Evolutionary conservation across 1,140 invertebrate genomes (phyloP).

Genomic region (Rhyacophila brunnea): DNA sequence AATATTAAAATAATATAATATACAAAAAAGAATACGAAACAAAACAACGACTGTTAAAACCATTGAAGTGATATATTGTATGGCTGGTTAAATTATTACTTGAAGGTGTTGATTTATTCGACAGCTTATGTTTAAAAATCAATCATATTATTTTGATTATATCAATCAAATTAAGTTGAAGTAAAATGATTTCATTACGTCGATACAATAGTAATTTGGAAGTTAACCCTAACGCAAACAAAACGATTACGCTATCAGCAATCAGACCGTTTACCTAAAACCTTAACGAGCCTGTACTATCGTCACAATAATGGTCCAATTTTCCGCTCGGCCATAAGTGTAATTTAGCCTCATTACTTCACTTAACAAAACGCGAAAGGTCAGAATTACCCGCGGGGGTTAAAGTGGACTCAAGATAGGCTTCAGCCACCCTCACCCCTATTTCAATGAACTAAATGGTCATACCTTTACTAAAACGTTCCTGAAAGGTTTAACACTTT

Average conservation of each 20-base stretch:
- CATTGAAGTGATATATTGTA: no score
- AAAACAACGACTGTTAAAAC: no score
- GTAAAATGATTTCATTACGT: no score
- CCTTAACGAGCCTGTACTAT: conserved; percentile 28
- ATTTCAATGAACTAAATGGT: conserved; percentile 24
- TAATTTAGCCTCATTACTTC: conserved; percentile 1
- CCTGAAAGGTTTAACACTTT: conserved; percentile 22
- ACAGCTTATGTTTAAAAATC: no score
- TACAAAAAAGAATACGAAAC: no score
- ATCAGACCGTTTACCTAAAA: conserved; percentile 29
- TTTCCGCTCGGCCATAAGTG: conserved; percentile 14
- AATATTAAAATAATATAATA: no score
- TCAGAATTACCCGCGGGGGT: background rate
- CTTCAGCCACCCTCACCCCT: background rate
- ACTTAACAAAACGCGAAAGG: background rate
- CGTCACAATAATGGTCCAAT: conserved; percentile 32
- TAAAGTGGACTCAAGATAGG: background rate
- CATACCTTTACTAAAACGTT: conserved; percentile 19
- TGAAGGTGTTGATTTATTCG: no score
- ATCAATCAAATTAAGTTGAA: no score
- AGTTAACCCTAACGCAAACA: no score
- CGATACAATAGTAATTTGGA: no score
- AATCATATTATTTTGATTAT: no score
- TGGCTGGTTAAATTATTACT: no score
- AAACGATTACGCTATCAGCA: conserved; percentile 19